Conservation (phyloP, 2,888 invertebrate genomes). For the Drosophila prostipennis region DNA sequence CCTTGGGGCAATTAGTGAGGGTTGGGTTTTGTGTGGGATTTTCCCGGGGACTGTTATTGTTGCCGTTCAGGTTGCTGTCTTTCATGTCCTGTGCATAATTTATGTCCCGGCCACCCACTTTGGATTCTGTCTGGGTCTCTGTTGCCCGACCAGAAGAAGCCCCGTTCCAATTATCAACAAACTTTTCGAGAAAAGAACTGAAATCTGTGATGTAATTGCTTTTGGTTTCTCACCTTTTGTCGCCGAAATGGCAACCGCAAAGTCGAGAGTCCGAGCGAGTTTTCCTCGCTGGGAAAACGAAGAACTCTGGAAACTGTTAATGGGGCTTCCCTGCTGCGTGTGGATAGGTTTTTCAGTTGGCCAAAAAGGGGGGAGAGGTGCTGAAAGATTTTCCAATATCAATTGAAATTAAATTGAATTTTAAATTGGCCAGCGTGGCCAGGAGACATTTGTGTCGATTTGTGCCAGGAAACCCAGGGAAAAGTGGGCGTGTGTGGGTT, state of each 20-base stretch:
- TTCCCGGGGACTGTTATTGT: slow-evolving; percentile 42
- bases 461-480: neutral
- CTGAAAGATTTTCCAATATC: slow-evolving; percentile 55
- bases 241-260: slow-evolving; percentile 53
- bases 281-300: slow-evolving; percentile 9
- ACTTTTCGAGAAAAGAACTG: slow-evolving; percentile 18
- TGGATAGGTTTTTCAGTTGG: slow-evolving; percentile 16
- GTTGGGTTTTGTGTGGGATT: slow-evolving; percentile 44
- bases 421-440: slow-evolving; percentile 63
- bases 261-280: slow-evolving; percentile 50
- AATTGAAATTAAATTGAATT: slow-evolving; percentile 76
- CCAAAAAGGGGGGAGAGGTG: slow-evolving; percentile 3
- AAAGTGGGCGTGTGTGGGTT: slow-evolving; percentile 17
- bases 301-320: slow-evolving; percentile 33
- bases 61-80: slow-evolving; percentile 65
- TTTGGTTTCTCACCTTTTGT: slow-evolving; percentile 54
- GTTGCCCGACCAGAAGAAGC: slow-evolving; percentile 58
- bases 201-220: slow-evolving; percentile 62
- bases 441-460: slow-evolving; percentile 20
- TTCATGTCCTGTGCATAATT: slow-evolving; percentile 74
- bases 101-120: slow-evolving; percentile 55
- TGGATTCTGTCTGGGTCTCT: slow-evolving; percentile 41
- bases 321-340: slow-evolving; percentile 73
- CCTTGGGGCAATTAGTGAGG: slow-evolving; percentile 72
- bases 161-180: slow-evolving; percentile 67